Conservation (phyloP, 2,797 vertebrate species). For the Neopelma chrysocephalum region DNA sequence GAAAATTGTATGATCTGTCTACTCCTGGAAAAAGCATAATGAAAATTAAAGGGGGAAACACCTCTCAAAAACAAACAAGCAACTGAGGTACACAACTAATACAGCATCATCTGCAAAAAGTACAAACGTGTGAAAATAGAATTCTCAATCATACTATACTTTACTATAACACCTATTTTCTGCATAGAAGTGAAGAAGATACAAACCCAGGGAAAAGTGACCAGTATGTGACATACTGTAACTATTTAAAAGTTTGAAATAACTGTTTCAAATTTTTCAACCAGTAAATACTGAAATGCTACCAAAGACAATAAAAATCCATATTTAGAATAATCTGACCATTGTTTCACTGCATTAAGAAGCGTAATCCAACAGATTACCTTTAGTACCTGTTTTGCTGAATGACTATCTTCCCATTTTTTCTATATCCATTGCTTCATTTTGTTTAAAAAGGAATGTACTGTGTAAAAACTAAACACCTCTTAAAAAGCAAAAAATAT, state of each 20-base stretch:
- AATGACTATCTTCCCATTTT: neutral
- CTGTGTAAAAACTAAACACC: neutral
- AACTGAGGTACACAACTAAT: neutral
- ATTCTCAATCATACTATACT: neutral
- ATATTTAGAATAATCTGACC: neutral
- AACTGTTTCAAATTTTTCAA: neutral
- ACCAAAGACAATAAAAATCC: neutral
- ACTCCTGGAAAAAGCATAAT: neutral
- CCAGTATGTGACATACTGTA: neutral
- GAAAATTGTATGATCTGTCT: neutral
- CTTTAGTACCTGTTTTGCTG: neutral
- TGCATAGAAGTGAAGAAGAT: neutral
- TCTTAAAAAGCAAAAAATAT: neutral
- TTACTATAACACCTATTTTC: neutral
- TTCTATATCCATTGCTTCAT: neutral
- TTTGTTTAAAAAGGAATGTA: neutral
- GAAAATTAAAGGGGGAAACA: neutral
- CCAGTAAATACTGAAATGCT: neutral
- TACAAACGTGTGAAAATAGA: neutral
- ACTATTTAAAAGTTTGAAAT: neutral
- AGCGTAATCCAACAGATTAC: conserved; percentile 1
- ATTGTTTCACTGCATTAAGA: neutral
- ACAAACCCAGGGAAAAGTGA: neutral
- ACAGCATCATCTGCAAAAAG: neutral
- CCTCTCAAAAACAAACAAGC: neutral